Base-by-base conservation (phyloP, 2,797 vertebrate species). In the Chaetodon trifasciatus region DNA sequence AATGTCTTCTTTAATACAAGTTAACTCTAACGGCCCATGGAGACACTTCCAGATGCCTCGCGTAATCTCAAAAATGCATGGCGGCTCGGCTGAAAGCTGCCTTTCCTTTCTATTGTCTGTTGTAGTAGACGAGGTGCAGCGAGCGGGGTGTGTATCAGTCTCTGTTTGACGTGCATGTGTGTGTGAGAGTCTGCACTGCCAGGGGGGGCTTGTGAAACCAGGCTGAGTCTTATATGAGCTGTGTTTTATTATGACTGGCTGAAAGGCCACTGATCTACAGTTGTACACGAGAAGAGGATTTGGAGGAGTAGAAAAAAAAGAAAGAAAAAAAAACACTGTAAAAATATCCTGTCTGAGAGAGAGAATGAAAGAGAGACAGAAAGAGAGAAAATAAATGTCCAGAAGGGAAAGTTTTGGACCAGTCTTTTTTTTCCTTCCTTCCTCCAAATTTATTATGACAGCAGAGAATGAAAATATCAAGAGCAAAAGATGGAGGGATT, bases 231-330 rank as follows among this genome's bases (percentile, higher is more conserved):
- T 8, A 86, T 71, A 88, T 76, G 83, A 85, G 82, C 85, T 85
- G 79, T 86, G 77, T 93, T 93, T 93, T 90, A 92, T 93, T 91
- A 91, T 92, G 89, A 91, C 89, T 86, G 89, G 85, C 89, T 91
- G 79, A 87, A 90, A 88, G 85, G 78, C 85, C 71, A 52, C 84
- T 85, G 89, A 91, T 91, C 86, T 87, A 81, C 84, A 79, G 79
- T 87, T 84, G 88, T 83, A 85, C 89, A 78, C 75, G 76, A 83
- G 57, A 62, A 81, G 78, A 52, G 70, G 70, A 86, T 89, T 88
- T 86, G 35, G 76, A 76, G 61, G 6, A n/a, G 10, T 15, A 39
- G 24, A 50, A 52, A 55, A 62, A 67, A 57, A 10, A 1, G 42
- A 19, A 1, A 28, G 11, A 17, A 44, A 17, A 70, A 79, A 71